Conservation (phyloP, 2,797 vertebrate species). For the Nothura maculosa region DNA sequence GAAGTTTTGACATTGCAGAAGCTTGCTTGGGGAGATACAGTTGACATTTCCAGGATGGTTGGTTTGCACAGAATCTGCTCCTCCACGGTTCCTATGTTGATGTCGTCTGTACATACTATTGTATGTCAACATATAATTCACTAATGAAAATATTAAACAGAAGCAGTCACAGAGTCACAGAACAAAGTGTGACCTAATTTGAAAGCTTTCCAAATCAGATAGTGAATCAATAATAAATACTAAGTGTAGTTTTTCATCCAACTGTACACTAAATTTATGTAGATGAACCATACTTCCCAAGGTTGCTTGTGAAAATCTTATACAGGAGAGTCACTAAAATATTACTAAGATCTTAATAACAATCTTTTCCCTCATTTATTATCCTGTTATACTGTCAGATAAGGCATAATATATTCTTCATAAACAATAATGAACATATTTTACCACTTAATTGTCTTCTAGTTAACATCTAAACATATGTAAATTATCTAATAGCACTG, state of each 20-base stretch:
- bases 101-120: background rate
- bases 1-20: no score
- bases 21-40: no score
- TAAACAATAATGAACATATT: background rate
- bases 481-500: background rate
- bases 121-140: background rate
- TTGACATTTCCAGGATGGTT: no score
- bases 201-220: slow-evolving; percentile 2
- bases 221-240: background rate
- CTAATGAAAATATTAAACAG: slow-evolving; percentile 16
- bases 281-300: background rate
- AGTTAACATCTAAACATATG: background rate
- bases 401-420: background rate
- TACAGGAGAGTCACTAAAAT: background rate
- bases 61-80: no score
- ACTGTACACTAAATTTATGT: background rate
- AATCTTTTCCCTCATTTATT: background rate
- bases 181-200: background rate
- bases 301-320: background rate
- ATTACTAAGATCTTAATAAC: background rate
- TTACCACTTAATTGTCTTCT: background rate
- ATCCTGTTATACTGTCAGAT: background rate
- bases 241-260: background rate
- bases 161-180: background rate
- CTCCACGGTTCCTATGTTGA: background rate